A percentile compares a stretch with the other conserved stretches of the same genome.
phyloP scores from a whole-genome alignment of 1,140 invertebrate species.

The Teleopsis dalmanni region DNA sequence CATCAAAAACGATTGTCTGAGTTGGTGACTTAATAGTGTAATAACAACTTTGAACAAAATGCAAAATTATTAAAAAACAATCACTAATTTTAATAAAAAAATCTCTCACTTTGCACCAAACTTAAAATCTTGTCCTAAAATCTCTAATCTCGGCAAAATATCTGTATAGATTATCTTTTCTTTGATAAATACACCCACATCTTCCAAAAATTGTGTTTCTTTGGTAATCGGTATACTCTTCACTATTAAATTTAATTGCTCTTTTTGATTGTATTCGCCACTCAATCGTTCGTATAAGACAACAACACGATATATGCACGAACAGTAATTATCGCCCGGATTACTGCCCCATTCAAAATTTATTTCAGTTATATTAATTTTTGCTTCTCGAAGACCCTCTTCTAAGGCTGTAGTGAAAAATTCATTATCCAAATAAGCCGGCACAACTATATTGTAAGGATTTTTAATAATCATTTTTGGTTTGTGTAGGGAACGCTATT shows the following conservation, averaged over 20 bases:
- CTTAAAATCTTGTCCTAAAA: conserved; percentile 21
- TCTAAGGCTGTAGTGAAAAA: conserved; percentile 32
- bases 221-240: conserved; percentile 35
- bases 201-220: conserved; percentile 31
- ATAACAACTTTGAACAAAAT: conserved; percentile 45
- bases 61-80: no score
- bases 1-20: conserved; percentile 37
- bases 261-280: conserved; percentile 14
- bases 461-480: conserved; percentile 23
- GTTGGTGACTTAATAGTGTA: conserved; percentile 31
- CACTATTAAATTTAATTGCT: conserved; percentile 28
- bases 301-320: conserved; percentile 29
- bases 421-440: conserved; percentile 24
- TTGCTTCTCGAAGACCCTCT: conserved; percentile 27
- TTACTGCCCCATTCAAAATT: conserved; percentile 37
- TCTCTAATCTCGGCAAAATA: conserved; percentile 27
- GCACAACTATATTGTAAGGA: conserved; percentile 24
- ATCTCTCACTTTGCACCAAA: conserved; percentile 36
- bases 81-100: no score
- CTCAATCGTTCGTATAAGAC: conserved; percentile 16
- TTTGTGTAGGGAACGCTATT: no score
- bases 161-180: conserved; percentile 36
- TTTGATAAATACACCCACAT: conserved; percentile 32
- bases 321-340: conserved; percentile 38
- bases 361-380: conserved; percentile 24